Conservation (phyloP, 2,797 vertebrate species). For the Neosilurus mollespiculum region DNA sequence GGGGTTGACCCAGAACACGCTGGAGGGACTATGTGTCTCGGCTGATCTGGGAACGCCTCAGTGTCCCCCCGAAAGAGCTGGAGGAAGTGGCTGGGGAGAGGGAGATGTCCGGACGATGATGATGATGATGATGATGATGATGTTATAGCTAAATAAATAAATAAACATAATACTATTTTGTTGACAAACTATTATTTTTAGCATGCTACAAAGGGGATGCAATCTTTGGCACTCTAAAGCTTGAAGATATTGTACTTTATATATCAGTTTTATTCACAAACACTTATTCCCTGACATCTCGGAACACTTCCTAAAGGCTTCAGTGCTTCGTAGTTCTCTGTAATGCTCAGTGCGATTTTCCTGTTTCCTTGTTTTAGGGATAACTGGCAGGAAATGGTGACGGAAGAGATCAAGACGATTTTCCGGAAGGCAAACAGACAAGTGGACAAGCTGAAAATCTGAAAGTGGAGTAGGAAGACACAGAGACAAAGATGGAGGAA, state of each 20-base stretch:
- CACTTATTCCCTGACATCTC: too few relatives aligned
- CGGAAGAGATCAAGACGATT: conserved; percentile 75
- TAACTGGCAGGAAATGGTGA: conserved; percentile 81
- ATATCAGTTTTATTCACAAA: neutral
- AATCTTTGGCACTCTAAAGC: neutral
- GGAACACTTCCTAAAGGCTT: neutral
- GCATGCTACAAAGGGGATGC: neutral
- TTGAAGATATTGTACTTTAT: neutral
- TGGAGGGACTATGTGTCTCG: too few relatives aligned
- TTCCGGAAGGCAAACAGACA: conserved; percentile 77
- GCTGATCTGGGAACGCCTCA: too few relatives aligned
- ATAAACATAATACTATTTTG: neutral
- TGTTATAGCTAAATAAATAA: too few relatives aligned
- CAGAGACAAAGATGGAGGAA: conserved; percentile 41
- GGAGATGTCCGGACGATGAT: too few relatives aligned
- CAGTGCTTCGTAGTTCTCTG: neutral
- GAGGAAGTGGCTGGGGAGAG: too few relatives aligned
- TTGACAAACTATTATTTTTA: neutral
- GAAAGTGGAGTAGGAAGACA: conserved; percentile 45
- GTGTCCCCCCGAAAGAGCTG: too few relatives aligned
- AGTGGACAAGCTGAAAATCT: conserved; percentile 71
- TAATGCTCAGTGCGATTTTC: neutral
- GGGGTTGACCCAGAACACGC: too few relatives aligned
- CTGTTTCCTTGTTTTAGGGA: conserved; percentile 59
- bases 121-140: too few relatives aligned